phyloP scores from a whole-genome alignment of 2,113 vertebrate genomes.

The Bos indicus region DNA sequence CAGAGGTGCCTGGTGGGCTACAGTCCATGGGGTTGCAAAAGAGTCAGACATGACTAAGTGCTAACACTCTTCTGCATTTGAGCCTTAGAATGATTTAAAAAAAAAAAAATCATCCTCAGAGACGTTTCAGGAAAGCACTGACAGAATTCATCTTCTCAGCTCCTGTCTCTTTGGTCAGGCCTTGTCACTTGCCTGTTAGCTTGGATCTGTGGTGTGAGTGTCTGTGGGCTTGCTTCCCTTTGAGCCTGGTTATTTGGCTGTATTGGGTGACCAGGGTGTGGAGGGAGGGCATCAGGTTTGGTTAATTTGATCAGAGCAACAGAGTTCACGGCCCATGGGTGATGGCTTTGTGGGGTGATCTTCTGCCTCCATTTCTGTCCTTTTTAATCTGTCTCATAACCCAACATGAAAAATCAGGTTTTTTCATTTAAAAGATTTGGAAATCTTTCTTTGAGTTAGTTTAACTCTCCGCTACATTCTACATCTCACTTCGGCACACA shows the following conservation, averaged over 20 bases:
- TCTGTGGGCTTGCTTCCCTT: conserved; percentile 36
- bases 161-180: conserved; percentile 7
- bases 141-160: neutral
- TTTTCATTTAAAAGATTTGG: conserved; percentile 1
- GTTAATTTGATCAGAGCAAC: conserved; percentile 34
- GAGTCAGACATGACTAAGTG: neutral
- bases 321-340: neutral
- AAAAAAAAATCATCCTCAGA: neutral
- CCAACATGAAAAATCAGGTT: neutral
- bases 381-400: neutral
- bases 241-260: conserved; percentile 46
- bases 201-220: neutral
- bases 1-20: neutral
- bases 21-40: neutral
- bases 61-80: neutral
- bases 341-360: neutral
- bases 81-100: neutral
- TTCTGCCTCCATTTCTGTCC: neutral
- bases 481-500: neutral
- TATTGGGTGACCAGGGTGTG: neutral
- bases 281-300: neutral
- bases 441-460: neutral
- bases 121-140: neutral
- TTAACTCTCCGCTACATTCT: neutral
- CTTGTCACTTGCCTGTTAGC: neutral